Evolutionary conservation across 2,797 vertebrate species (phyloP).

Genomic region (Enteromius radiatus): DNA sequence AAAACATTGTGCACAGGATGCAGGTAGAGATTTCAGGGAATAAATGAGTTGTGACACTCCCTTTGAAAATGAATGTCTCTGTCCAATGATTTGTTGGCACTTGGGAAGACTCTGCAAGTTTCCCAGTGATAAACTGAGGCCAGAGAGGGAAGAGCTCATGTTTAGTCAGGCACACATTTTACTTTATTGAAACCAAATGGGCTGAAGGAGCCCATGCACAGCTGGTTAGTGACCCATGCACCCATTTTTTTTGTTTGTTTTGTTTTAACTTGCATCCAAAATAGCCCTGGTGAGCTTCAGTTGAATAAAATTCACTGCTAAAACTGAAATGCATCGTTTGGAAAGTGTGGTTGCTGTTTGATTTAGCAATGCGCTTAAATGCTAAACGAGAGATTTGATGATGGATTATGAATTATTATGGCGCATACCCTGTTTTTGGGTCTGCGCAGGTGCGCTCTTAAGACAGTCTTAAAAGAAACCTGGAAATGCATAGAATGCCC

Average conservation of each 20-base stretch:
- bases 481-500: conserved; percentile 37
- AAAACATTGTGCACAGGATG: conserved; percentile 81
- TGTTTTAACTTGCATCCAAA: neutral
- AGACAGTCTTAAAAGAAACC: neutral
- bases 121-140: conserved; percentile 74
- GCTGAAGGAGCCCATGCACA: conserved; percentile 50
- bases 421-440: neutral
- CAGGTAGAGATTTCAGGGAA: conserved; percentile 82
- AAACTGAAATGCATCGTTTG: neutral
- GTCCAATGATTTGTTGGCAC: conserved; percentile 71
- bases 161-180: conserved; percentile 52
- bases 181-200: conserved; percentile 81
- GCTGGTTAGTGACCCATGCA: conserved; percentile 36
- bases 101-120: conserved; percentile 67
- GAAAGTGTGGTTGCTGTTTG: neutral
- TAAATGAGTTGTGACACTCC: conserved; percentile 81
- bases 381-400: neutral
- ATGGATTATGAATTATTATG: neutral
- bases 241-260: conserved; percentile 18
- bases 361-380: conserved; percentile 4
- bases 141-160: conserved; percentile 58
- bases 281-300: neutral
- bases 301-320: neutral
- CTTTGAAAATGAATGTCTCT: conserved; percentile 79
- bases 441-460: conserved; percentile 23